phyloP scores from a whole-genome alignment of 2,797 vertebrate species.

The Alcedo atthis region DNA sequence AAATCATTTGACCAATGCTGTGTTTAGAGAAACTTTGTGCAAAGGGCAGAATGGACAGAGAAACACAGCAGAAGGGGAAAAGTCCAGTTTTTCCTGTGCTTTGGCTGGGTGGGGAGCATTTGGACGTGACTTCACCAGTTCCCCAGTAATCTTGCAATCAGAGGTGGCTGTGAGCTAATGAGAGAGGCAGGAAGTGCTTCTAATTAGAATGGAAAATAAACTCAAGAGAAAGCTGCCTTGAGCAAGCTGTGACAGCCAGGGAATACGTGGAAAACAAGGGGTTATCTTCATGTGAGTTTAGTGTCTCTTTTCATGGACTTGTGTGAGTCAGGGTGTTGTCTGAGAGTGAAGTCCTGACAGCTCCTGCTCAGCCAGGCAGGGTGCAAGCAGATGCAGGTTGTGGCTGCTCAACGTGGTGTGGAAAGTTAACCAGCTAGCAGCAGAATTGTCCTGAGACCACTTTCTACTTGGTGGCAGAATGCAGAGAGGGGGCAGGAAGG shows the following conservation, averaged over 20 bases:
- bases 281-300: not conserved
- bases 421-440: not conserved
- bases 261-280: not conserved
- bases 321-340: not conserved
- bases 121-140: not conserved
- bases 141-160: not conserved
- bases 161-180: not conserved
- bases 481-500: not conserved
- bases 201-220: conserved; percentile 24
- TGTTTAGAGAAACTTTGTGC: not conserved
- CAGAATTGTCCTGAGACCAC: not conserved
- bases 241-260: not conserved
- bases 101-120: not conserved
- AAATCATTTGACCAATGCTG: not conserved
- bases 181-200: conserved; percentile 25
- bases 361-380: not conserved
- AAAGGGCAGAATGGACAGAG: not conserved
- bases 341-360: not conserved
- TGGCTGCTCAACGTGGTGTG: not conserved
- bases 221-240: not conserved
- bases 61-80: not conserved
- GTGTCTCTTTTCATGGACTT: not conserved
- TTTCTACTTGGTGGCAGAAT: not conserved
- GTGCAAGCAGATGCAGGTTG: not conserved
- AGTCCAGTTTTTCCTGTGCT: not conserved